Evolutionary conservation across 2,797 vertebrate genomes (phyloP), one percentile per base, ranked within the genome.

Genomic region (Columba guinea): DNA sequence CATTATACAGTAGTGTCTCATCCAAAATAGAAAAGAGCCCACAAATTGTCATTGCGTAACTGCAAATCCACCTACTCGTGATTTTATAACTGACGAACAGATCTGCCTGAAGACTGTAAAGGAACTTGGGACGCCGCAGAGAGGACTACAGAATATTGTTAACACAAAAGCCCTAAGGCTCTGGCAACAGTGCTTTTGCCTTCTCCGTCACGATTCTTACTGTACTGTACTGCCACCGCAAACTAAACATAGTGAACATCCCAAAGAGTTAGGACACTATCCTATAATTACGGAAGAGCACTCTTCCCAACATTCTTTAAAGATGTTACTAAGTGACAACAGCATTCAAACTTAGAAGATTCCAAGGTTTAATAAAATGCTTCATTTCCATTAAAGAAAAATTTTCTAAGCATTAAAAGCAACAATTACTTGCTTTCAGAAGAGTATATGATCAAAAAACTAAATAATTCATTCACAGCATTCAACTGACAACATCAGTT

Each of bases 181-280:
- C 52, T 49, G 49, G 55, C 59, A 77, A 53, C 8, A 77, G 32
- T 2, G 12, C 22, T 46, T 77, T 63, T 0, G 0, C 24, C 32
- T 60, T 41, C 60, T n/a, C 4, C 0, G 19, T 24, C 53, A 52
- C 1, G 0, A 23, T 12, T 28, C 79, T 15, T 30, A 58, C 28
- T 14, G 16, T 28, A 34, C 28, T 37, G n/a, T 28, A 39, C 28
- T 37, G n/a, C 17, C 44, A 44, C 49, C 26, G 27, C 2, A 19
- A 67, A 32, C 26, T 44, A 28, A 41, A 59, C 7, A 13, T 4
- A 51, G 10, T 2, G 7, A 39, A 48, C 59, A 49, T 6, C 82
- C n/a, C 62, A 14, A 24, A 49, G 26, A 12, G 30, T 13, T 13
- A 1, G 2, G 2, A 39, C 6, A 28, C 55, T 12, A 30, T 7